Conservation (phyloP, 2,888 invertebrate species). For the Notodonta ziczac region DNA sequence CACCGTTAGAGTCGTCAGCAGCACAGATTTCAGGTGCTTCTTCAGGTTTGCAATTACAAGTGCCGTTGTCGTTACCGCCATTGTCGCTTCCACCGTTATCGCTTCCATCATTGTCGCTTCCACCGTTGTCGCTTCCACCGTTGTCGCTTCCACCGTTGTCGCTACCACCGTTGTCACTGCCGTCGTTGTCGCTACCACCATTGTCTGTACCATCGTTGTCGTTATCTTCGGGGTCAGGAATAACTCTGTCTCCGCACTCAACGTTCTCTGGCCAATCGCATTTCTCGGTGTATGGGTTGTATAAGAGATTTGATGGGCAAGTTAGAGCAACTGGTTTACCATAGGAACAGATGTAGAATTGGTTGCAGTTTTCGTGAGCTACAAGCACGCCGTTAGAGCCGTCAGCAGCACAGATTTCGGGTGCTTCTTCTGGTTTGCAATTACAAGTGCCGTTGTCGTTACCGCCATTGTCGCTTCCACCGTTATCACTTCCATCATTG, state of each 20-base stretch:
- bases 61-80: slow-evolving; percentile 15
- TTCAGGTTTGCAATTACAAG: slow-evolving; percentile 34
- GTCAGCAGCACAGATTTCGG: slow-evolving; percentile 43
- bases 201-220: slow-evolving; percentile 13
- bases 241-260: slow-evolving; percentile 46
- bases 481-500: slow-evolving; percentile 16
- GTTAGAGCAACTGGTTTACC: slow-evolving; percentile 41
- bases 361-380: slow-evolving; percentile 53
- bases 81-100: slow-evolving; percentile 17
- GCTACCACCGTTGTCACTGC: slow-evolving; percentile 4
- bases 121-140: slow-evolving; percentile 12
- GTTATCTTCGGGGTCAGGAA: slow-evolving; percentile 24
- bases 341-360: slow-evolving; percentile 49
- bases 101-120: slow-evolving; percentile 9
- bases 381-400: slow-evolving; percentile 46
- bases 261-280: slow-evolving; percentile 57
- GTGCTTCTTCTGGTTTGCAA: slow-evolving; percentile 47
- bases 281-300: slow-evolving; percentile 39
- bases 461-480: slow-evolving; percentile 12
- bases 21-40: slow-evolving; percentile 44
- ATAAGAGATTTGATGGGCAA: slow-evolving; percentile 42
- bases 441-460: slow-evolving; percentile 30
- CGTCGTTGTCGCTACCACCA: slow-evolving; percentile 9
- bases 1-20: slow-evolving; percentile 39
- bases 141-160: slow-evolving; percentile 11